These are phyloP conservation scores for Erpornis zantholeuca DNA, from an alignment of 2,113 vertebrate species.

Conservation along the genomic window DNA sequence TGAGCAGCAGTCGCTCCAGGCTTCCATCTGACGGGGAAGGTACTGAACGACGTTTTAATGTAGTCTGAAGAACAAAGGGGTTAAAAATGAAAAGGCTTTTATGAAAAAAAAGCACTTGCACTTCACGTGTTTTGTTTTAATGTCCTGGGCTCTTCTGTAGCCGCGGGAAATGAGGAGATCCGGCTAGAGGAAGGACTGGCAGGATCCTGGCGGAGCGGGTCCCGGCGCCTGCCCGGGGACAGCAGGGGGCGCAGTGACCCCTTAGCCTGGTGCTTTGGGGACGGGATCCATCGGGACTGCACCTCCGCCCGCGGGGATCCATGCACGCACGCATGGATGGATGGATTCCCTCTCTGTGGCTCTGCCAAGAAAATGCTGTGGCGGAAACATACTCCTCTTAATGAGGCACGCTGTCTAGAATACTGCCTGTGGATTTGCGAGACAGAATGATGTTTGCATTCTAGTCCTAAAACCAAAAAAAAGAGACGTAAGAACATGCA, in stretches of 20 bases:
- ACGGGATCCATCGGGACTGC: not conserved
- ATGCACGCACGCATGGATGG: no score
- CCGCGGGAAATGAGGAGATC: not conserved
- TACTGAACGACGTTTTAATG: not conserved
- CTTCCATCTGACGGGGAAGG: not conserved
- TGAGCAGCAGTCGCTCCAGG: not conserved
- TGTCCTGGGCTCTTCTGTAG: not conserved
- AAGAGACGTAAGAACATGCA: not conserved
- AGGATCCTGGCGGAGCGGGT: rapidly evolving
- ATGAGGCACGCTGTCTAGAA: not conserved
- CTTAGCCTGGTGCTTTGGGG: not conserved
- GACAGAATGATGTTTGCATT: not conserved
- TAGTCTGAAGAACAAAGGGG: not conserved
- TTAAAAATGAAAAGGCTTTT: not conserved
- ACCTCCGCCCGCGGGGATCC: not conserved
- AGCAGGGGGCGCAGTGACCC: slow-evolving; percentile 44
- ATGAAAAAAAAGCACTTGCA: not conserved
- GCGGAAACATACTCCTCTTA: not conserved
- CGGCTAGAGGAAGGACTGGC: rapidly evolving
- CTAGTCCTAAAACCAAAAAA: not conserved
- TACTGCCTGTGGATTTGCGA: not conserved
- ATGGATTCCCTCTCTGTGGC: not conserved
- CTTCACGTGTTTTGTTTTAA: not conserved
- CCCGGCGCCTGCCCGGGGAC: not conserved
- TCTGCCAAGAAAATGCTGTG: not conserved